Conservation (phyloP, 2,888 invertebrate genomes). For the Brassicogethes aeneus region DNA sequence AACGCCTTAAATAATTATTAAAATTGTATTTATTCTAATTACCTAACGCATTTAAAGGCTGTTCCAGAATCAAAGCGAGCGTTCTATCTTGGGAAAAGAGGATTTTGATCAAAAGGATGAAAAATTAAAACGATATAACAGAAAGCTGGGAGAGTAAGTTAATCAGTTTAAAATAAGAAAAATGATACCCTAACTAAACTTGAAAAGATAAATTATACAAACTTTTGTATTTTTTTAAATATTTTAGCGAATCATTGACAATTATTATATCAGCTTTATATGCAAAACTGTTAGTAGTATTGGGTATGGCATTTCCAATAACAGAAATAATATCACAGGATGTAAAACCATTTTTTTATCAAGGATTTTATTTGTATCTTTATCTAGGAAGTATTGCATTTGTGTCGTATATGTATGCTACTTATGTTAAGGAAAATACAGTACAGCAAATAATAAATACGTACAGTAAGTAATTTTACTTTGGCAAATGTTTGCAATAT, state of each 20-base stretch:
- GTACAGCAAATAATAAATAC: constrained; percentile 42
- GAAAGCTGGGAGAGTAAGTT: constrained; percentile 43
- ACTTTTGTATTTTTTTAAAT: too few relatives aligned
- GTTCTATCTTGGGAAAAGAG: constrained; percentile 17
- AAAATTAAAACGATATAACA: constrained; percentile 33
- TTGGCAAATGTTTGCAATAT: too few relatives aligned
- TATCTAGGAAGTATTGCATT: constrained; percentile 70
- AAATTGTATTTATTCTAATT: constrained; percentile 4
- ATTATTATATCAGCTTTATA: constrained; percentile 73
- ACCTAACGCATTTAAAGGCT: constrained; percentile 16
- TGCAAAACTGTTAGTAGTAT: constrained; percentile 73
- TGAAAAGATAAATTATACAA: too few relatives aligned
- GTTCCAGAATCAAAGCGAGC: constrained; percentile 22
- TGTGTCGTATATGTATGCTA: constrained; percentile 51
- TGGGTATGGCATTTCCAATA: constrained; percentile 78
- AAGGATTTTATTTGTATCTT: constrained; percentile 78
- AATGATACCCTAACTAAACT: too few relatives aligned
- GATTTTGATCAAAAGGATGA: constrained; percentile 26
- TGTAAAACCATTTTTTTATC: constrained; percentile 65
- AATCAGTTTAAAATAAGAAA: background rate
- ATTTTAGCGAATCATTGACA: constrained; percentile 60
- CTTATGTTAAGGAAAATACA: constrained; percentile 50
- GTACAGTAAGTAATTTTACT: constrained; percentile 21
- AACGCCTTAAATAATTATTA: too few relatives aligned
- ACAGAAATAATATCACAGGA: constrained; percentile 76